A percentile compares a stretch with the other conserved stretches of the same genome.
These are phyloP conservation scores for Caenorhabditis angaria DNA, from an alignment of 2,888 invertebrate species.

Conservation along the genomic window DNA sequence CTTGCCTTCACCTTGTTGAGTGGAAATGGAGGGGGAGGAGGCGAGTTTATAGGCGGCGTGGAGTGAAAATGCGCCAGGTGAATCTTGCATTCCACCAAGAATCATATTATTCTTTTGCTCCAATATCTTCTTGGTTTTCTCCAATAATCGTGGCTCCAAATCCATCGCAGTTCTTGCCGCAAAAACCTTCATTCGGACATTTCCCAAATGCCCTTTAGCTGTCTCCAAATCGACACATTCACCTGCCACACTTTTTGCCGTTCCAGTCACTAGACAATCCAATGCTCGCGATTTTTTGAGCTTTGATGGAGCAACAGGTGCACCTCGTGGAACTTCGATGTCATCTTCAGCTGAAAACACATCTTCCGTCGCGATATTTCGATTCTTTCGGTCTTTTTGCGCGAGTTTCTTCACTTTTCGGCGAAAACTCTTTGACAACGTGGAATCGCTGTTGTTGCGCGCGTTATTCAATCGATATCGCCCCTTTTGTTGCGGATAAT, in stretches of 20 bases:
- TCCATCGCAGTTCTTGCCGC: slow-evolving; percentile 56
- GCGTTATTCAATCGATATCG: slow-evolving; percentile 25
- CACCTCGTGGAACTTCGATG: slow-evolving; percentile 42
- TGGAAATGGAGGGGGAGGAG: slow-evolving; percentile 23
- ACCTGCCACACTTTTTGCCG: neutral
- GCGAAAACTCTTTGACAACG: slow-evolving; percentile 39
- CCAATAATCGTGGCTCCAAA: slow-evolving; percentile 48
- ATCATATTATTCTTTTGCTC: slow-evolving; percentile 25
- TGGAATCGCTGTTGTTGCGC: slow-evolving; percentile 41
- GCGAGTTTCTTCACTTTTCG: slow-evolving; percentile 49
- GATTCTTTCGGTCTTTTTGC: slow-evolving; percentile 28
- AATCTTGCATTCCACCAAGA: slow-evolving; percentile 21
- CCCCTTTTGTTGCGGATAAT: slow-evolving; percentile 41
- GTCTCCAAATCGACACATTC: slow-evolving; percentile 17
- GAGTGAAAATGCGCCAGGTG: slow-evolving; percentile 49
- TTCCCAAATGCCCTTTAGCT: slow-evolving; percentile 33
- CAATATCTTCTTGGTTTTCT: slow-evolving; percentile 33
- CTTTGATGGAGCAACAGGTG: slow-evolving; percentile 30
- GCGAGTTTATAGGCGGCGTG: slow-evolving; percentile 41
- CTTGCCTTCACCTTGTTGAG: slow-evolving; percentile 20
- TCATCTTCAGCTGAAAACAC: slow-evolving; percentile 27
- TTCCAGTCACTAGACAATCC: slow-evolving; percentile 31
- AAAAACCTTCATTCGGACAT: slow-evolving; percentile 57
- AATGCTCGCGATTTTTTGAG: slow-evolving; percentile 31
- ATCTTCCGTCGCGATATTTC: slow-evolving; percentile 11